phyloP scores from a whole-genome alignment of 2,888 invertebrate genomes.

The Spicauda simplicius region DNA sequence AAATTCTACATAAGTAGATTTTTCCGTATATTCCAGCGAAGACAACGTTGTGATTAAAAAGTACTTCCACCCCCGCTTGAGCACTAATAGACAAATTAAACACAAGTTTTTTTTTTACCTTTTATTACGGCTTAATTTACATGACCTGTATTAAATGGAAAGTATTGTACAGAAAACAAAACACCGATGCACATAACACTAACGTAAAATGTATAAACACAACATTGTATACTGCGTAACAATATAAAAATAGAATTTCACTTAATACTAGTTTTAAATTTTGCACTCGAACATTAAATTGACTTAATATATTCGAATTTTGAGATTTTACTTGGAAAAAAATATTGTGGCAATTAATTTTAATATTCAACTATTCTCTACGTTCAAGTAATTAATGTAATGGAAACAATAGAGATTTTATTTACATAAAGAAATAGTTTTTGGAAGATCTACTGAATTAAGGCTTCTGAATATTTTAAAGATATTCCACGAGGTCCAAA shows the following conservation, averaged over 20 bases:
- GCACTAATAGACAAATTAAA: no score
- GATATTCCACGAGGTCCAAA: no score
- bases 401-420: no score
- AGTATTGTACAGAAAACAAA: conserved; percentile 20
- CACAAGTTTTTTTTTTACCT: neutral
- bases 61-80: no score
- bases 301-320: conserved; percentile 7
- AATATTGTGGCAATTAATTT: no score
- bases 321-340: neutral
- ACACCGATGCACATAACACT: conserved; percentile 11
- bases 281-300: neutral
- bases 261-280: conserved; percentile 1
- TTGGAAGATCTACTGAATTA: neutral
- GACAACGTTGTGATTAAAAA: no score
- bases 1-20: no score
- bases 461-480: no score
- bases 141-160: conserved; percentile 22
- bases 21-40: no score
- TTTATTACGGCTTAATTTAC: conserved; percentile 10
- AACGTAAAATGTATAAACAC: conserved; percentile 31
- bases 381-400: no score
- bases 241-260: conserved; percentile 35
- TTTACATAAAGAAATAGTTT: neutral
- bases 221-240: conserved; percentile 20
- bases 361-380: no score